phyloP scores from a whole-genome alignment of 2,797 vertebrate genomes.

The Pangasius sanitwongsei region DNA sequence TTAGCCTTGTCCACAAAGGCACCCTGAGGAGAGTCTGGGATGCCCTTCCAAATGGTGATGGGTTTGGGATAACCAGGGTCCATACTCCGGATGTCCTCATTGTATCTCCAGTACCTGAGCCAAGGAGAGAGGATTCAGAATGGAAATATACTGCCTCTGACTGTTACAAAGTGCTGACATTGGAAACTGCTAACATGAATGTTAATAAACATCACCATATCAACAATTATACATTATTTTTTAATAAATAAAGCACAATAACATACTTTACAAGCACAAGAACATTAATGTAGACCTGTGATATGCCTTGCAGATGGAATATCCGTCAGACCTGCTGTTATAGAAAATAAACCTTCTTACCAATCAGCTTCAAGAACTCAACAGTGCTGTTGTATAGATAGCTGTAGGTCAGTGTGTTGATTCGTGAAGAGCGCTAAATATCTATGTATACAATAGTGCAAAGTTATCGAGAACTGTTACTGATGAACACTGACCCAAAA shows the following conservation, averaged over 20 bases:
- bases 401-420: neutral
- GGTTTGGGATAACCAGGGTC: slow-evolving; percentile 88
- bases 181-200: neutral
- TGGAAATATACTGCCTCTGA: neutral
- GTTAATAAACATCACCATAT: neutral
- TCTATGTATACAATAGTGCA: neutral
- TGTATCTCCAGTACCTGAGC: slow-evolving; percentile 87
- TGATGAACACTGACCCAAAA: neutral
- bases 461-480: neutral
- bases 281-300: neutral
- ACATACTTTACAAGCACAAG: neutral
- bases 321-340: neutral
- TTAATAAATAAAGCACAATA: neutral
- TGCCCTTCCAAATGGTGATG: slow-evolving; percentile 88
- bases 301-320: neutral
- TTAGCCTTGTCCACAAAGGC: slow-evolving; percentile 89
- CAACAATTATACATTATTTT: neutral
- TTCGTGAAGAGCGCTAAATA: neutral
- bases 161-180: neutral
- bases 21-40: slow-evolving; percentile 88
- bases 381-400: neutral
- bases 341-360: neutral
- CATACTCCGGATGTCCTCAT: slow-evolving; percentile 89
- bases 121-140: neutral
- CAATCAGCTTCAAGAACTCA: neutral